Conservation (phyloP, 2,888 invertebrate genomes). For the Crioceris asparagi region DNA sequence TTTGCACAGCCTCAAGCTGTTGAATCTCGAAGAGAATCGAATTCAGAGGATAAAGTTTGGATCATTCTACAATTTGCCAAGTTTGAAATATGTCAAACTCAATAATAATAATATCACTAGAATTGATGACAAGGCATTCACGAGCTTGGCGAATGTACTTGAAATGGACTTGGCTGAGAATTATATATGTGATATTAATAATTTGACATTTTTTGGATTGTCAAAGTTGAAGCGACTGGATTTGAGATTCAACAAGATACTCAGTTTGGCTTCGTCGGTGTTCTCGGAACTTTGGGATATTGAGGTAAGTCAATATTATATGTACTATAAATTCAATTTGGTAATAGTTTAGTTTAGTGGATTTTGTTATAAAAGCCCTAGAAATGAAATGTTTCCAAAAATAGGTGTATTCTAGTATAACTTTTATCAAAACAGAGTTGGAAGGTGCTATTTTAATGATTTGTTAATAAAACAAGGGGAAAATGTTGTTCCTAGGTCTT, state of each 20-base stretch:
- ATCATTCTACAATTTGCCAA: conserved; percentile 63
- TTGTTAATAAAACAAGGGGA: no score
- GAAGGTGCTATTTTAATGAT: no score
- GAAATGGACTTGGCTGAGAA: conserved; percentile 74
- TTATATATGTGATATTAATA: conserved; percentile 62
- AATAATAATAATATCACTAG: conserved; percentile 78
- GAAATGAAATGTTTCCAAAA: no score
- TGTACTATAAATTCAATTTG: no score
- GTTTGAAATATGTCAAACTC: conserved; percentile 62
- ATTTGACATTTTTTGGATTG: conserved; percentile 68
- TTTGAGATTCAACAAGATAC: conserved; percentile 62
- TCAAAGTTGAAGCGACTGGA: conserved; percentile 62
- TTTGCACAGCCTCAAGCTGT: conserved; percentile 54
- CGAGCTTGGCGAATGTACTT: conserved; percentile 59
- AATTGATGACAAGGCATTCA: conserved; percentile 76
- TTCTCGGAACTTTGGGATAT: conserved; percentile 66
- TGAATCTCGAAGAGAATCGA: conserved; percentile 66
- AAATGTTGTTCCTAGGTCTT: no score
- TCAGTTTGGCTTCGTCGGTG: conserved; percentile 67
- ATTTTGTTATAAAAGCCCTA: no score
- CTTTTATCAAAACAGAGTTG: no score
- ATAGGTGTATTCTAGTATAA: no score
- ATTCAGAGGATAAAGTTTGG: conserved; percentile 62
- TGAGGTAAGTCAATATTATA: conserved; percentile 17
- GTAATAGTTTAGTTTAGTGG: no score